phyloP scores from a whole-genome alignment of 2,113 vertebrate species.

The Rhegmatorhina hoffmannsi region DNA sequence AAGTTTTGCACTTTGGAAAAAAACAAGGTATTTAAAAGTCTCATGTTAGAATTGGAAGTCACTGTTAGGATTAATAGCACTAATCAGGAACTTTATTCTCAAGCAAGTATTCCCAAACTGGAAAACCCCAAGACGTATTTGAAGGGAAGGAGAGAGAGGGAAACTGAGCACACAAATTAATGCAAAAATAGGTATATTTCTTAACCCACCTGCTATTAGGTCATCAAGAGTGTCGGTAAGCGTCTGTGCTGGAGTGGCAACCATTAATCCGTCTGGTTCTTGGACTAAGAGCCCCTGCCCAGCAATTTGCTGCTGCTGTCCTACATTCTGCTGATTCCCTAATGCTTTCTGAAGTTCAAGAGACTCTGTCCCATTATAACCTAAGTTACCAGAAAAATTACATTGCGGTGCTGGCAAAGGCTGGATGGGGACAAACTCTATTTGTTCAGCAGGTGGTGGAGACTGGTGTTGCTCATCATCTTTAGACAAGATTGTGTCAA shows the following conservation, averaged over 20 bases:
- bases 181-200: slow-evolving; percentile 78
- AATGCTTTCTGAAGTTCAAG: slow-evolving; percentile 93
- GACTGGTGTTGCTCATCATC: slow-evolving; percentile 79
- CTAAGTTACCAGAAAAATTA: slow-evolving; percentile 90
- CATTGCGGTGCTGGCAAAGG: slow-evolving; percentile 85
- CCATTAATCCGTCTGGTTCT: slow-evolving; percentile 91
- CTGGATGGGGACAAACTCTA: slow-evolving; percentile 90
- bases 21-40: slow-evolving; percentile 9
- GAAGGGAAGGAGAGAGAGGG: slow-evolving; percentile 60
- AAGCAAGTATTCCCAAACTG: slow-evolving; percentile 67
- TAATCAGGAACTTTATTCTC: slow-evolving; percentile 65
- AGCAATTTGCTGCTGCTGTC: slow-evolving; percentile 86
- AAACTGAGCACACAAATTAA: slow-evolving; percentile 71
- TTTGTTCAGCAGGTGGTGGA: slow-evolving; percentile 78
- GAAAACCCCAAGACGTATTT: slow-evolving; percentile 66
- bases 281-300: slow-evolving; percentile 92
- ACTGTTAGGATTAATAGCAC: slow-evolving; percentile 64
- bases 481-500: slow-evolving; percentile 87
- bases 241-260: slow-evolving; percentile 90
- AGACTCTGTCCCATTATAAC: slow-evolving; percentile 86
- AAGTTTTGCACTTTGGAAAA: slow-evolving; percentile 33
- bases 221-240: slow-evolving; percentile 99
- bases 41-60: slow-evolving; percentile 55
- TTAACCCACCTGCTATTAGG: slow-evolving; percentile 95
- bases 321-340: slow-evolving; percentile 84